Conservation (phyloP, 2,113 vertebrate species). For the Pachypanchax playfairii region DNA sequence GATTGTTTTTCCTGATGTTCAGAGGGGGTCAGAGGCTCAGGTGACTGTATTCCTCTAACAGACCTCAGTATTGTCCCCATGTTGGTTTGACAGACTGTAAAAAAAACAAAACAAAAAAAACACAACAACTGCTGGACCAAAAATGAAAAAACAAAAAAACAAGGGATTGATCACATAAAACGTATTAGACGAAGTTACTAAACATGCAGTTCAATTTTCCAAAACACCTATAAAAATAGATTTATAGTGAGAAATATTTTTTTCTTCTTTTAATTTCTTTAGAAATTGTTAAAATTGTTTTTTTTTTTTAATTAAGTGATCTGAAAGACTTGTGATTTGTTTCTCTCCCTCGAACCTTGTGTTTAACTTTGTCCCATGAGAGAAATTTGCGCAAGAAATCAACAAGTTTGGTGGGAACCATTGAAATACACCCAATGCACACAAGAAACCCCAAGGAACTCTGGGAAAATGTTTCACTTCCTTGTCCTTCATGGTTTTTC, state of each 20-base stretch:
- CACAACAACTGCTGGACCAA: slow-evolving; percentile 63
- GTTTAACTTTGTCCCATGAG: slow-evolving; percentile 68
- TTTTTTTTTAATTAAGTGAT: slow-evolving; percentile 55
- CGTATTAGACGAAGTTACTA: slow-evolving; percentile 73
- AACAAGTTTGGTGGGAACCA: slow-evolving; percentile 89
- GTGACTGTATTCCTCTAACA: slow-evolving; percentile 51
- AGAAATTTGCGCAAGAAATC: slow-evolving; percentile 75
- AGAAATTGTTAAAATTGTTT: slow-evolving; percentile 83
- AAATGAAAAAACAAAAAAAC: slow-evolving; percentile 47
- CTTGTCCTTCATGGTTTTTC: slow-evolving; percentile 83
- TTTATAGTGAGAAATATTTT: slow-evolving; percentile 85
- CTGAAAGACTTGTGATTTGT: slow-evolving; percentile 77
- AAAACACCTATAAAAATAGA: slow-evolving; percentile 89
- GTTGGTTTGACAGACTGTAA: slow-evolving; percentile 68
- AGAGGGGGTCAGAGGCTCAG: slow-evolving; percentile 37
- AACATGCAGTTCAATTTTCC: slow-evolving; percentile 82
- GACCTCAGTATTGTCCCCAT: slow-evolving; percentile 51
- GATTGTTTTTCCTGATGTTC: slow-evolving; percentile 73
- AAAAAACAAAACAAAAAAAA: slow-evolving; percentile 56
- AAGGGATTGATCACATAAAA: slow-evolving; percentile 66
- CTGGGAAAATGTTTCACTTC: slow-evolving; percentile 94
- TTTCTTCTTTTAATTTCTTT: slow-evolving; percentile 81
- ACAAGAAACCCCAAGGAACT: slow-evolving; percentile 93
- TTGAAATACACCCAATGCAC: slow-evolving; percentile 99
- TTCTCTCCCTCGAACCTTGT: slow-evolving; percentile 52